Conservation (phyloP, 2,113 vertebrate genomes). For the Myotis brandtii region DNA sequence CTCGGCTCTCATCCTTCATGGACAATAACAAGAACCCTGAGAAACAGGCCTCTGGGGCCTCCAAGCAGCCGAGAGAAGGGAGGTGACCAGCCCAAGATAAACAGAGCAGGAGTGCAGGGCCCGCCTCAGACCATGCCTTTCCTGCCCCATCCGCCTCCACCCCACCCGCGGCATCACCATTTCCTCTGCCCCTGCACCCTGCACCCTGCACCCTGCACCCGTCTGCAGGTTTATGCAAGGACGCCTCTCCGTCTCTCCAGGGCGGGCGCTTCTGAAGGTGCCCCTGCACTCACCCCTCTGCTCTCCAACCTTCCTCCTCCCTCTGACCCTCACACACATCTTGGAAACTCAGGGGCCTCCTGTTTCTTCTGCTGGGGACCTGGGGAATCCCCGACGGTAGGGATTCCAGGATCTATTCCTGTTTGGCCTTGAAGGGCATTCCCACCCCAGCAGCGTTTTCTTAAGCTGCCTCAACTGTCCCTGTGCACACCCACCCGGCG, state of each 20-base stretch:
- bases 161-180: neutral
- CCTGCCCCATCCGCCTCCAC: too few species aligned
- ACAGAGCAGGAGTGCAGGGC: neutral
- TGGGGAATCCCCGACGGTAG: fast-evolving
- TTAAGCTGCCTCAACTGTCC: too few species aligned
- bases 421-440: neutral
- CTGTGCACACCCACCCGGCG: neutral
- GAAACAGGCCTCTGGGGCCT: neutral
- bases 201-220: neutral
- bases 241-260: neutral
- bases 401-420: neutral
- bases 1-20: neutral
- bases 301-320: neutral
- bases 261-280: neutral
- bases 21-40: neutral
- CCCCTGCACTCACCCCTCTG: neutral
- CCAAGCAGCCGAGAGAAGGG: neutral
- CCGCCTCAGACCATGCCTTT: neutral
- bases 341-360: neutral
- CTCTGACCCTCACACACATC: neutral
- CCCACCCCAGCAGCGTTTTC: neutral
- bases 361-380: neutral
- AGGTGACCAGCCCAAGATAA: neutral
- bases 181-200: neutral
- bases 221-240: neutral